Base-by-base conservation (phyloP, 2,113 vertebrate genomes). In the Phocoena phocoena region DNA sequence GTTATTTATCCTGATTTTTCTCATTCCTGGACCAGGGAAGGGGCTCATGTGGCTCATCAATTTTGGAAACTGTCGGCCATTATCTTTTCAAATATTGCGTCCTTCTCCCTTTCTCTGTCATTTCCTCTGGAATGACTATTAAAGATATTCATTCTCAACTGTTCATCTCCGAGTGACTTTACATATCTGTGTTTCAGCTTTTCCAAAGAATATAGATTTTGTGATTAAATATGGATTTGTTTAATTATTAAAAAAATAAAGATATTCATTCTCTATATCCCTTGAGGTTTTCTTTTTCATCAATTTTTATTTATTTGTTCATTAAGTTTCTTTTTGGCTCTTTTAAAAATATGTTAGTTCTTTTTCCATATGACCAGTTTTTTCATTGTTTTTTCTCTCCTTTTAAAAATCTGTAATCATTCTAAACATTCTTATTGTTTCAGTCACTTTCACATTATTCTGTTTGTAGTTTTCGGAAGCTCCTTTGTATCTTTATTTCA, bases 371-470 rank as follows among this genome's bases (percentile, higher is more conserved):
- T 96, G 25, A 60, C 28, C 17, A 53, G 3, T 62, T 60, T 77
- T 86, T 83, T 84, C 10, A 53, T 28, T 89, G 33, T 84, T 74
- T 71, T 80, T 70, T 67, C 26, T 83, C 5, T 70, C 25, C 8
- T 90, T 92, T 92, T 26, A 33, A 38, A 88, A 90, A 88, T n/a
- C 21, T 62, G 15, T 80, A 63, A 26, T 93, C 74, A 84, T 95
- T 80, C 20, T 68, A 38, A 80, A 68, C 47, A 73, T 55, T 96
- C 36, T 89, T 63, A 33, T 15, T 77, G 63, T 81, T 86, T 96
- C 53, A 76, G 28, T 44, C 10, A 90, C 60, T 93, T 93, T 62
- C 50, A 83, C 20, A 41, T 83, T 41, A 81, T 81, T 93, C 36
- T 90, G 0, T 79, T 88, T 85, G 6, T 76, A 26, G 4, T 44